phyloP scores from a whole-genome alignment of 1,140 invertebrate species.

The Acromyrmex echinatior region DNA sequence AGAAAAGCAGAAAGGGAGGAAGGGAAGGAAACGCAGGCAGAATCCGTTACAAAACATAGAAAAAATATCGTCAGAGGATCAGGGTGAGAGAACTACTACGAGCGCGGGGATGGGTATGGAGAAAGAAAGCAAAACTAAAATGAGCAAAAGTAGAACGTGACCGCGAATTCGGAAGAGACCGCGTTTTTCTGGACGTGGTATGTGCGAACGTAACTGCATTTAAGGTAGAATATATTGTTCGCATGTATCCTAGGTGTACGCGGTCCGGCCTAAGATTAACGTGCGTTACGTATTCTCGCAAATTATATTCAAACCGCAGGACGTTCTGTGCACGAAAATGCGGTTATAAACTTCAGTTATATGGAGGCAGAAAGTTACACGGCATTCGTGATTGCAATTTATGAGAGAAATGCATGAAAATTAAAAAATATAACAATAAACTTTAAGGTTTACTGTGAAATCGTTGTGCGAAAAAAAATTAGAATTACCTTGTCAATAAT shows the following conservation, averaged over 20 bases:
- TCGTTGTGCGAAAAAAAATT: neutral
- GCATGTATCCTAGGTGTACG: constrained; percentile 39
- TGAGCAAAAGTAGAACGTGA: constrained; percentile 55
- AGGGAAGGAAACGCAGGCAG: constrained; percentile 65
- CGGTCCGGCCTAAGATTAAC: constrained; percentile 61
- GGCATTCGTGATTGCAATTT: constrained; percentile 41
- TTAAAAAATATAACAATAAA: constrained; percentile 6
- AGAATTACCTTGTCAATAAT: neutral
- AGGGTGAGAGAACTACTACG: constrained; percentile 25
- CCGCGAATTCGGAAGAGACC: constrained; percentile 66
- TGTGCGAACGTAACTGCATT: constrained; percentile 61
- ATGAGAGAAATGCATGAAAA: neutral
- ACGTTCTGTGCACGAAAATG: constrained; percentile 32
- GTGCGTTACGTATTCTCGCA: constrained; percentile 52
- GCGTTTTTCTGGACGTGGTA: constrained; percentile 54
- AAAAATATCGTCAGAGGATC: constrained; percentile 71
- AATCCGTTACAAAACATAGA: constrained; percentile 47
- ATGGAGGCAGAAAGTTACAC: constrained; percentile 14
- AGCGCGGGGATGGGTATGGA: constrained; percentile 19
- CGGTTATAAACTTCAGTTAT: constrained; percentile 40
- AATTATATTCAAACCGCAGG: constrained; percentile 56
- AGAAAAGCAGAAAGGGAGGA: constrained; percentile 23
- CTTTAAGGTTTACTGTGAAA: neutral
- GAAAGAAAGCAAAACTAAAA: constrained; percentile 28
- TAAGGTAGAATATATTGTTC: constrained; percentile 53